phyloP scores from a whole-genome alignment of 2,888 invertebrate species.

The Ophion costatus region DNA sequence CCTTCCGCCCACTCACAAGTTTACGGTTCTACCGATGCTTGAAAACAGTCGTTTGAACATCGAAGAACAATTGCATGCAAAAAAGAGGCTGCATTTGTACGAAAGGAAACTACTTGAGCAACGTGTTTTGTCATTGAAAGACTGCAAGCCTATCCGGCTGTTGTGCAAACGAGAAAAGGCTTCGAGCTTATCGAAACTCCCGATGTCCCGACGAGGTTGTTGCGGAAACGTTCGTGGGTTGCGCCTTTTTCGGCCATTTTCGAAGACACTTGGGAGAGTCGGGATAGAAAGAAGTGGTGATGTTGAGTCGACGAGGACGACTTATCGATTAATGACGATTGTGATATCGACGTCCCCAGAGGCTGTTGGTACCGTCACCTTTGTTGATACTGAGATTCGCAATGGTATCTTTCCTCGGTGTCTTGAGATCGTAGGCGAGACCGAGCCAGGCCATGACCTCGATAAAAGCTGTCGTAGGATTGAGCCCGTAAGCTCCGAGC shows the following conservation, averaged over 20 bases:
- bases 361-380: slow-evolving; percentile 78
- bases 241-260: not conserved
- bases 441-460: slow-evolving; percentile 78
- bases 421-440: slow-evolving; percentile 80
- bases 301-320: not conserved
- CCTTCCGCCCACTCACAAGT: not conserved
- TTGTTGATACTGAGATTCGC: slow-evolving; percentile 73
- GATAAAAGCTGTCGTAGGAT: slow-evolving; percentile 78
- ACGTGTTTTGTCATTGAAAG: not conserved
- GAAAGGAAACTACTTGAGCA: slow-evolving; percentile 5
- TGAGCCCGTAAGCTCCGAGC: slow-evolving; percentile 77
- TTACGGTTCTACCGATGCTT: slow-evolving; percentile 1
- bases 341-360: slow-evolving; percentile 74
- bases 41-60: slow-evolving; percentile 13
- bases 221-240: not conserved
- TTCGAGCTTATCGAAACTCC: not conserved
- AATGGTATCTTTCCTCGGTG: slow-evolving; percentile 73
- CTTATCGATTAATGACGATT: slow-evolving; percentile 59
- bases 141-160: not conserved
- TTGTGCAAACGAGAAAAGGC: not conserved
- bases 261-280: not conserved
- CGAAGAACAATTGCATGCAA: slow-evolving; percentile 1
- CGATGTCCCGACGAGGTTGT: too few species aligned
- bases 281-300: not conserved
- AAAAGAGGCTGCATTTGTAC: too few species aligned